These are phyloP conservation scores for Lasioglossum malachurum DNA, from an alignment of 2,888 invertebrate species.

Conservation along the genomic window DNA sequence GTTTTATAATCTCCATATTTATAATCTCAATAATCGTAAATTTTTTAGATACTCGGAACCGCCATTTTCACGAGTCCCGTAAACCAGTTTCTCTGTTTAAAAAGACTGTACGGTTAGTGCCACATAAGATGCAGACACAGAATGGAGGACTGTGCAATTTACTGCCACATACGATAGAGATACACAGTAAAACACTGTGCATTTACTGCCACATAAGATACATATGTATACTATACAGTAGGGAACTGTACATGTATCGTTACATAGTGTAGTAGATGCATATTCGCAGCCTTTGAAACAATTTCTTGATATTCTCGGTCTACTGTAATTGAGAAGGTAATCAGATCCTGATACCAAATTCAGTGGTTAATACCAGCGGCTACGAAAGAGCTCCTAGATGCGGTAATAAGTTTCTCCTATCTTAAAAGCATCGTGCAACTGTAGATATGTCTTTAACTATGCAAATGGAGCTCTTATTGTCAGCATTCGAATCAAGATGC, in stretches of 20 bases:
- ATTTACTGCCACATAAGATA: not conserved
- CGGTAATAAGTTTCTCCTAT: not conserved
- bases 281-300: not conserved
- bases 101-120: not conserved
- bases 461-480: not conserved
- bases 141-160: not conserved
- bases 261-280: not conserved
- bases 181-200: not conserved
- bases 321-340: not conserved
- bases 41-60: not conserved
- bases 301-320: not conserved
- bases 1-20: too few species aligned
- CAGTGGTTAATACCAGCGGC: not conserved
- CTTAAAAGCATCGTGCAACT: not conserved
- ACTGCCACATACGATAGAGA: not conserved
- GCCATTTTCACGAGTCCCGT: not conserved
- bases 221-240: not conserved
- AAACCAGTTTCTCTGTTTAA: not conserved
- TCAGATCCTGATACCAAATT: not conserved
- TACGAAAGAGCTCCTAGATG: not conserved
- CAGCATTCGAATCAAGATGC: not conserved
- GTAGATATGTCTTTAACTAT: not conserved
- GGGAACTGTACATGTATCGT: not conserved
- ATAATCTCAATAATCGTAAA: not conserved
- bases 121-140: not conserved